phyloP scores from a whole-genome alignment of 2,113 vertebrate species.

The Pterophyllum scalare region DNA sequence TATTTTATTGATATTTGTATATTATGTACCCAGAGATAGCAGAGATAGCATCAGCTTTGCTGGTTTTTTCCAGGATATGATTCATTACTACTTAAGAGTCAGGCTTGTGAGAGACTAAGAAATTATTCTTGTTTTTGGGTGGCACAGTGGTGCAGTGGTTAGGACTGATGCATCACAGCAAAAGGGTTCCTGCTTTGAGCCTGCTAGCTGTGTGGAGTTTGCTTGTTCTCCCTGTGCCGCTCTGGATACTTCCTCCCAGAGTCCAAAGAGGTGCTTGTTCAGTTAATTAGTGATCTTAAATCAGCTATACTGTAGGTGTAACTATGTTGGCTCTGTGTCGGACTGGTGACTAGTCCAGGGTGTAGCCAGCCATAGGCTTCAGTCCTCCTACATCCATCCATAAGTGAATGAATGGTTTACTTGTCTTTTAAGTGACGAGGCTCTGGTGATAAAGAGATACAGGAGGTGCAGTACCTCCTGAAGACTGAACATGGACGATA shows the following conservation, averaged over 20 bases:
- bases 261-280: not conserved
- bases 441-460: not conserved
- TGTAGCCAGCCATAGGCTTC: not conserved
- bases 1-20: not conserved
- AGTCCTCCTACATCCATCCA: not conserved
- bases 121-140: not conserved
- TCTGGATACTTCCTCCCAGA: not conserved
- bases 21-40: not conserved
- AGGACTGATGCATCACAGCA: not conserved
- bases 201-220: not conserved
- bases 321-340: not conserved
- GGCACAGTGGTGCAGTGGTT: not conserved
- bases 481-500: not conserved
- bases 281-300: not conserved
- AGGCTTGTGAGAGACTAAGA: not conserved
- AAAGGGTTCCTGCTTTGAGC: not conserved
- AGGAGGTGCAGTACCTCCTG: not conserved
- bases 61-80: not conserved
- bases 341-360: not conserved
- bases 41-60: not conserved
- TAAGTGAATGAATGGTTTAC: not conserved
- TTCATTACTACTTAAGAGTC: not conserved
- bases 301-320: fast-evolving
- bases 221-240: not conserved
- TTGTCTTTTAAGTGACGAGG: not conserved